Conservation (phyloP, 1,140 invertebrate genomes). For the Cataglyphis hispanica region DNA sequence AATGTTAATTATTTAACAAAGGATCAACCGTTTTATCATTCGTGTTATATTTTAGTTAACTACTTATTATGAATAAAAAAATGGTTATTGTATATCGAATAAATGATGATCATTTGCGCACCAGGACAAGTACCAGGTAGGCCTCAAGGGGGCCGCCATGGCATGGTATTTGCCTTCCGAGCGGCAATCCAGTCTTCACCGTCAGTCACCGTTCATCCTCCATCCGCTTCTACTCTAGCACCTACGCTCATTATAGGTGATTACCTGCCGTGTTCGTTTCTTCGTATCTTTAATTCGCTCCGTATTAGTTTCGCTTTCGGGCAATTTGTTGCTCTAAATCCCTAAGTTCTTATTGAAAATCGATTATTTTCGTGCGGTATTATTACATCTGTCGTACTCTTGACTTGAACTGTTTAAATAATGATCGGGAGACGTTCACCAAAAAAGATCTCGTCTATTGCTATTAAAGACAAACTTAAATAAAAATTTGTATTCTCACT, state of each 20-base stretch:
- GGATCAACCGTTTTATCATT: neutral
- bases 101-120: constrained; percentile 84
- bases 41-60: neutral
- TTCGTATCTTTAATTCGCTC: constrained; percentile 29
- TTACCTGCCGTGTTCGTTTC: constrained; percentile 71
- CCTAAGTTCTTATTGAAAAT: neutral
- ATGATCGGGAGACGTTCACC: constrained; percentile 6
- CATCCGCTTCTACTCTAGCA: constrained; percentile 88
- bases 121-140: constrained; percentile 90
- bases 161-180: constrained; percentile 90
- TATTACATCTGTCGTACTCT: constrained; percentile 14
- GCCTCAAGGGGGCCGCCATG: constrained; percentile 89
- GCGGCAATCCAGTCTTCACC: constrained; percentile 85
- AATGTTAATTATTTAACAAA: neutral
- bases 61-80: neutral
- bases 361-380: constrained; percentile 6
- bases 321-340: neutral
- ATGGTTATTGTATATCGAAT: constrained; percentile 54
- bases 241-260: constrained; percentile 86
- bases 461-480: neutral
- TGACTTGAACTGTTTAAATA: constrained; percentile 6
- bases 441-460: neutral
- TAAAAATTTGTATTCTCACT: neutral
- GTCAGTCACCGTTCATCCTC: constrained; percentile 87
- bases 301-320: constrained; percentile 24